A percentile compares a stretch with the other conserved stretches of the same genome.
Evolutionary conservation across 2,888 invertebrate genomes (phyloP).

Genomic region (Cantharis lateralis): DNA sequence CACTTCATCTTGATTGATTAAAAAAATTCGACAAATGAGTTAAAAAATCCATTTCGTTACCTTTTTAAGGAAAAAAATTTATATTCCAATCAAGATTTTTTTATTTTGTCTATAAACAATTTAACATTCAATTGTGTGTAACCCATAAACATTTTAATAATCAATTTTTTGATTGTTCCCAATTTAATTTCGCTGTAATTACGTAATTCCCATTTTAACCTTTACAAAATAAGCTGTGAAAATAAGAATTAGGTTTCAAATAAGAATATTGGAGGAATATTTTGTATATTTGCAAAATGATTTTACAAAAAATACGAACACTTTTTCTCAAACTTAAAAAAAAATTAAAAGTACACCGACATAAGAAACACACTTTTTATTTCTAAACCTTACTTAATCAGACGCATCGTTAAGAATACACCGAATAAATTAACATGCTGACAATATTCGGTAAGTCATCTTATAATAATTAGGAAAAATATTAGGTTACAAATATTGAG

Average conservation of each 20-base stretch:
- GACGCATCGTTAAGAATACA: not conserved
- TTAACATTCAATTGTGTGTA: too few species aligned
- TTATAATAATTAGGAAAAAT: not conserved
- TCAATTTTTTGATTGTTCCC: too few species aligned
- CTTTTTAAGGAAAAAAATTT: too few species aligned
- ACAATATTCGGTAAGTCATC: not conserved
- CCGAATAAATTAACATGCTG: not conserved
- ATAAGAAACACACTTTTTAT: not conserved
- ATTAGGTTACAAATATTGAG: not conserved
- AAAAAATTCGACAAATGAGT: too few species aligned
- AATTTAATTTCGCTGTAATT: too few species aligned
- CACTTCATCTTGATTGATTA: too few species aligned
- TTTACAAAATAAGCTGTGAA: too few species aligned
- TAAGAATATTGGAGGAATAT: not conserved
- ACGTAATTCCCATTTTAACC: too few species aligned
- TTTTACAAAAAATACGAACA: conserved; percentile 53
- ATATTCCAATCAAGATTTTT: too few species aligned
- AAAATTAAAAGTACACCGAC: not conserved
- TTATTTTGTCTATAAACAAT: too few species aligned
- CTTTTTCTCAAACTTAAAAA: conserved; percentile 4
- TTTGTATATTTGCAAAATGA: conserved; percentile 44
- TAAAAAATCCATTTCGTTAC: too few species aligned
- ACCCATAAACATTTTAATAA: too few species aligned
- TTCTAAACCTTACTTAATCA: conserved; percentile 4
- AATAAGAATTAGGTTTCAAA: not conserved